phyloP scores from a whole-genome alignment of 2,888 invertebrate genomes.

The Fragum fragum region DNA sequence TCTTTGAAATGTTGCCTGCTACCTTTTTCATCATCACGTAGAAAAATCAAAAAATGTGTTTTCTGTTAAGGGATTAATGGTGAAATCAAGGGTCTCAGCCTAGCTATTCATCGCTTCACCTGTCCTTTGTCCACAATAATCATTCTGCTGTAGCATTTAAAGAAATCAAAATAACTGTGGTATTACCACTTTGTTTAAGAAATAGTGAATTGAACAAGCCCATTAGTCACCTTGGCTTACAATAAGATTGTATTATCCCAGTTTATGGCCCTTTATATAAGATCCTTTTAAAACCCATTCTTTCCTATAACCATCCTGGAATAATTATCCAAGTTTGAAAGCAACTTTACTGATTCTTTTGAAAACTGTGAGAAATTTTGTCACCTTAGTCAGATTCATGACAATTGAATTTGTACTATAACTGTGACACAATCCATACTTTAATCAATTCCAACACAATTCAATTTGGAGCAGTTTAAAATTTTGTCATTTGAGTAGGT shows the following conservation, averaged over 20 bases:
- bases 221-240: conserved; percentile 44
- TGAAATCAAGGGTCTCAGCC: too few relatives aligned
- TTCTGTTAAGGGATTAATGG: too few relatives aligned
- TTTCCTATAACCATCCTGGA: background rate
- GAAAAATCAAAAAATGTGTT: too few relatives aligned
- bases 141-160: conserved; percentile 33
- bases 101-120: too few relatives aligned
- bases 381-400: too few relatives aligned
- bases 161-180: conserved; percentile 50
- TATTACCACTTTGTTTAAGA: conserved; percentile 36
- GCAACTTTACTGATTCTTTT: background rate
- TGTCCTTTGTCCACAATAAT: background rate
- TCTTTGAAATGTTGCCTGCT: too few relatives aligned
- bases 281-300: background rate
- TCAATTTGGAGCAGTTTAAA: too few relatives aligned
- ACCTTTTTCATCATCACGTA: too few relatives aligned
- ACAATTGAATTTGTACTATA: too few relatives aligned
- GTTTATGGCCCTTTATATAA: conserved; percentile 54
- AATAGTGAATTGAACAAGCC: conserved; percentile 39
- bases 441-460: too few relatives aligned
- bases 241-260: conserved; percentile 37
- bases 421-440: too few relatives aligned
- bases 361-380: background rate
- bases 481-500: too few relatives aligned
- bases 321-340: background rate